Base-by-base conservation (phyloP, 2,888 invertebrate species). In the Acanthacorydalis orientalis region DNA sequence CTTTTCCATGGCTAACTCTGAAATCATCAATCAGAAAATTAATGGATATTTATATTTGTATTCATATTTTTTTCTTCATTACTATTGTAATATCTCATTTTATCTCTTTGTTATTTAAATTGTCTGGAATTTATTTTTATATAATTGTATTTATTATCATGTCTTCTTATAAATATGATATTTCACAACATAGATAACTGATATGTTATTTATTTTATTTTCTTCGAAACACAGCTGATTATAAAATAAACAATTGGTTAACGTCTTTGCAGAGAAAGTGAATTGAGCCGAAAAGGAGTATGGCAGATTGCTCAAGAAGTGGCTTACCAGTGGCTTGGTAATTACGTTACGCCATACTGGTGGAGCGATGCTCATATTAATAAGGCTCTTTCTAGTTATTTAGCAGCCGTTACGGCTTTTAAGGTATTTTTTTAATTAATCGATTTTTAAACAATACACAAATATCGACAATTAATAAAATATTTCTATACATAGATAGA, bases 291-390 rank as follows among this genome's bases (percentile, higher is more conserved):
- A 53, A 70, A 70, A 42, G 78, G 78, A 1, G 76, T 77, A 53
- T 76, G 78, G 62, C 78, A 76, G 51, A 64, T 83, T 3, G 74
- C 80, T 0, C 81, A 83, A 55, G 86, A 87, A 60, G 57, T 86
- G 37, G 74, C 79, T 2, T 83, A 84, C 60, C 87, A 87, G 60
- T 88, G 87, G 87, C 64, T 87, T 11, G 85, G 85, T 1, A 76
- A 79, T 4, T 70, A 80, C 51, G 74, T 80, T 1, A 83, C 86
- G 0, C 86, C 87, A 0, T 77, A 74, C 12, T 81, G 81, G 77
- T 85, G 83, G 83, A 77, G 73, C 38, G 83, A 83, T 55, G 80
- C 82, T 0, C 80, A 81, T 53, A 69, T 84, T 10, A 85, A 83
- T 56, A 83, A 83, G 59, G 86, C 85, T 0, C 64, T 87, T 1